Conservation (phyloP, 2,888 invertebrate genomes). For the Limnephilus rhombicus region DNA sequence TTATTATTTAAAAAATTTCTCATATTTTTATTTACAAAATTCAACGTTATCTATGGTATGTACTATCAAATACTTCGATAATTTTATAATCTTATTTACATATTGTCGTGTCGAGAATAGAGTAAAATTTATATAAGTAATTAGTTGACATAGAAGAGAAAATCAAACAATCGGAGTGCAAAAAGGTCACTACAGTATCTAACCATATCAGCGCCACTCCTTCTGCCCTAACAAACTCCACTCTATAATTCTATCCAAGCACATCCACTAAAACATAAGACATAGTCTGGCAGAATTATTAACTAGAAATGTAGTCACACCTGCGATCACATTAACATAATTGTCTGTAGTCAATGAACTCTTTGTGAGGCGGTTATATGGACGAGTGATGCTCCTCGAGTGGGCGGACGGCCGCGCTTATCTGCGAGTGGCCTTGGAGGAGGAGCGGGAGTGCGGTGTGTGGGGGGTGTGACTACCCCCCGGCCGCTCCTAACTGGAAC, state of each 20-base stretch:
- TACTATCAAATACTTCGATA: slow-evolving; percentile 65
- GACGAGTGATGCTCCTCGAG: slow-evolving; percentile 38
- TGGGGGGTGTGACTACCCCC: slow-evolving; percentile 78
- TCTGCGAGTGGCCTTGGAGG: slow-evolving; percentile 78
- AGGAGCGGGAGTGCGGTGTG: slow-evolving; percentile 76
- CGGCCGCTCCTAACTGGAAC: slow-evolving; percentile 90
- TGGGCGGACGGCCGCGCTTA: slow-evolving; percentile 70
- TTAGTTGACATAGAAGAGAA: slow-evolving; percentile 63
- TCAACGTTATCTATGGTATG: slow-evolving; percentile 55
- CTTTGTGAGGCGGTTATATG: slow-evolving; percentile 1
- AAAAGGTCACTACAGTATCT: slow-evolving; percentile 62
- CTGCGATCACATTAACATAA: slow-evolving; percentile 50
- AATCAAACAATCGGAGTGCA: slow-evolving; percentile 61
- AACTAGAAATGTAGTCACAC: slow-evolving; percentile 61
- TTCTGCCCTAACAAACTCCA: slow-evolving; percentile 54
- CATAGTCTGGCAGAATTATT: slow-evolving; percentile 42
- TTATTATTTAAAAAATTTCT: slow-evolving; percentile 59
- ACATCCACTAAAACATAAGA: slow-evolving; percentile 61
- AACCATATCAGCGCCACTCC: slow-evolving; percentile 55
- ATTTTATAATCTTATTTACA: slow-evolving; percentile 76
- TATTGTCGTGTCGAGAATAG: slow-evolving; percentile 78
- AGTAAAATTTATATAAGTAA: slow-evolving; percentile 64
- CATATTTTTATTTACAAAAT: slow-evolving; percentile 63
- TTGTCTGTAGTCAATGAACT: slow-evolving; percentile 52
- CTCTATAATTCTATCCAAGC: slow-evolving; percentile 63